Evolutionary conservation across 2,113 vertebrate species (phyloP), one percentile per base, ranked within the genome.

Genomic region (Misgurnus mizolepis): DNA sequence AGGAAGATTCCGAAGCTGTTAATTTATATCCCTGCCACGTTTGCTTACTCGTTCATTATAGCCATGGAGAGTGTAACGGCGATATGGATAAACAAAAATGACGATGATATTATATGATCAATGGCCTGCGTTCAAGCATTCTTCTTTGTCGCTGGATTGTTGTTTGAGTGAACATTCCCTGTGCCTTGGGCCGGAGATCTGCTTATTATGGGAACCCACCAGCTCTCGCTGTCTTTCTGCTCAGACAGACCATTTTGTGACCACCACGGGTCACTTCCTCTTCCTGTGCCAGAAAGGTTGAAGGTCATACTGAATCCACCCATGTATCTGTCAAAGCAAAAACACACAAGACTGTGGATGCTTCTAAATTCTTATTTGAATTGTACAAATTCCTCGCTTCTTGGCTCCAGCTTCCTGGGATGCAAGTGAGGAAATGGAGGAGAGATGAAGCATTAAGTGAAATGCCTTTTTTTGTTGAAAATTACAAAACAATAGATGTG

Each of bases 251-350:
- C 40, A 0, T 64, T 79, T 64, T 11, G 7, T 27, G 66, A 67
- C 71, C 78, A 34, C 67, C 43, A 75, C 2, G 50, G 66, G 67
- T 85, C 72, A 85, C 73, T 72, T 82, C 72, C 80, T 71, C 27
- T 80, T 80, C 72, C 80, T 76, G 47, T 67, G 45, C 67, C 81
- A 80, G 72, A 58, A n/a, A 82, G 78, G 43, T 84, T 67, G 77
- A 41, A 65, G 67, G 80, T 67, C 76, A 73, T 69, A 74, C 50
- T 62, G 43, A 72, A 71, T 69, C 50, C 71, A 72, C 69, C 68
- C 45, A 41, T 34, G 50, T 79, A 22, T 43, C 66, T 72, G 55
- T 72, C 53, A 47, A 55, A 71, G 49, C 22, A 60, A 69, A 69
- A 45, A 61, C 53, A 72, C 53, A 61, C n/a, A 15, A 53, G 62